Evolutionary conservation across 2,888 invertebrate genomes (phyloP).

Genomic region (Gonocerus acuteangulatus): DNA sequence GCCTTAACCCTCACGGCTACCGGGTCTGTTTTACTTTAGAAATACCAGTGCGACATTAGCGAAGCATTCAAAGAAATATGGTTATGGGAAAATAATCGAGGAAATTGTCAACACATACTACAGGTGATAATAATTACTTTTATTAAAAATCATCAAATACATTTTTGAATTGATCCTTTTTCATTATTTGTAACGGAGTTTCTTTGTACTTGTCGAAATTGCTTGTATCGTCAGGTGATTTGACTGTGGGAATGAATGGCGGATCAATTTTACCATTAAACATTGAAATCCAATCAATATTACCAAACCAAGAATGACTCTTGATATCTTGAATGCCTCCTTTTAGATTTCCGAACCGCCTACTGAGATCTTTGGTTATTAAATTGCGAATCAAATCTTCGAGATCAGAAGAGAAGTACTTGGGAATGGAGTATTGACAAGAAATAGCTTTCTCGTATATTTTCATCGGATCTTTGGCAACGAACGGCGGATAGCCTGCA

Average conservation of each 20-base stretch:
- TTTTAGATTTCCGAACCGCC: slow-evolving; percentile 75
- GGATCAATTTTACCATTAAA: slow-evolving; percentile 62
- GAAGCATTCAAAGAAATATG: too few relatives aligned
- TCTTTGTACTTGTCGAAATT: slow-evolving; percentile 63
- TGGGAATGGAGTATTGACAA: slow-evolving; percentile 79
- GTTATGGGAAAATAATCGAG: too few relatives aligned
- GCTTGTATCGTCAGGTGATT: slow-evolving; percentile 55
- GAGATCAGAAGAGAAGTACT: slow-evolving; percentile 70
- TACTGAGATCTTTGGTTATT: slow-evolving; percentile 71
- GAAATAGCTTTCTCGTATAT: slow-evolving; percentile 91
- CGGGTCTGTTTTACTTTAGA: too few relatives aligned
- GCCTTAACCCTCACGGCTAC: too few relatives aligned
- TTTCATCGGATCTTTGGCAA: slow-evolving; percentile 84
- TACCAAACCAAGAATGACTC: slow-evolving; percentile 77
- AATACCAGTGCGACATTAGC: too few relatives aligned
- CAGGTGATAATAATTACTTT: too few relatives aligned
- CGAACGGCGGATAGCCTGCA: too few relatives aligned
- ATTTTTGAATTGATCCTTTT: slow-evolving; percentile 50
- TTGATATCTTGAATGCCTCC: slow-evolving; percentile 82
- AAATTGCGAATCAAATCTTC: slow-evolving; percentile 76
- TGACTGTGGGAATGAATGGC: slow-evolving; percentile 53
- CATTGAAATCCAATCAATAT: slow-evolving; percentile 73
- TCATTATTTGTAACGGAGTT: slow-evolving; percentile 47
- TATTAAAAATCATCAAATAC: slow-evolving; percentile 35
- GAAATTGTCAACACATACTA: too few relatives aligned